These are phyloP conservation scores for Xenopus petersii DNA, from an alignment of 2,797 vertebrate species.

Conservation along the genomic window DNA sequence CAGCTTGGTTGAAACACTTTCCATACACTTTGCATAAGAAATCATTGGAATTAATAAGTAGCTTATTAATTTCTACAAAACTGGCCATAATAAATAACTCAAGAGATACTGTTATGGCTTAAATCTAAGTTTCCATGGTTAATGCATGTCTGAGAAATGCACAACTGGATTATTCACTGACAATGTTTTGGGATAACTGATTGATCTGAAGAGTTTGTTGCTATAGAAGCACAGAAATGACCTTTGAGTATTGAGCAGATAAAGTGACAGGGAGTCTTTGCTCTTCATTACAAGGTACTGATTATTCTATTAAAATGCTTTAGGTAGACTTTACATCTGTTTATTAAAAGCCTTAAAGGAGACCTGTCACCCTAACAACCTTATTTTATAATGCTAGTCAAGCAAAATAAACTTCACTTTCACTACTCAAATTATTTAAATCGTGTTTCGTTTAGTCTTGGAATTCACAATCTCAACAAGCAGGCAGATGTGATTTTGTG, in stretches of 20 bases:
- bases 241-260: constrained; percentile 20
- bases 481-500: too few relatives aligned
- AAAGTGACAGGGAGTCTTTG: constrained; percentile 7
- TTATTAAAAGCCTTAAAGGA: constrained; percentile 19
- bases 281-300: constrained; percentile 6
- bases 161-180: constrained; percentile 7
- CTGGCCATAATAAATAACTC: constrained; percentile 17
- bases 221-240: constrained; percentile 26
- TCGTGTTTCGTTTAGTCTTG: too few relatives aligned
- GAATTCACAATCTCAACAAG: too few relatives aligned
- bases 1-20: too few relatives aligned
- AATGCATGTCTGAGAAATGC: constrained; percentile 15
- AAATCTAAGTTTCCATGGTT: neutral
- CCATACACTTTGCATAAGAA: too few relatives aligned
- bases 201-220: constrained; percentile 25
- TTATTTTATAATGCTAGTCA: too few relatives aligned
- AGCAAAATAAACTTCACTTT: too few relatives aligned
- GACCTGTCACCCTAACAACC: too few relatives aligned
- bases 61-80: constrained; percentile 3
- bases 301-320: constrained; percentile 26
- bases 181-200: constrained; percentile 12
- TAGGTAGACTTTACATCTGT: constrained; percentile 10
- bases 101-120: neutral
- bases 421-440: too few relatives aligned
- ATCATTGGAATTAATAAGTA: neutral